These are phyloP conservation scores for Gobionotothen gibberifrons DNA, from an alignment of 2,797 vertebrate species.

Conservation along the genomic window DNA sequence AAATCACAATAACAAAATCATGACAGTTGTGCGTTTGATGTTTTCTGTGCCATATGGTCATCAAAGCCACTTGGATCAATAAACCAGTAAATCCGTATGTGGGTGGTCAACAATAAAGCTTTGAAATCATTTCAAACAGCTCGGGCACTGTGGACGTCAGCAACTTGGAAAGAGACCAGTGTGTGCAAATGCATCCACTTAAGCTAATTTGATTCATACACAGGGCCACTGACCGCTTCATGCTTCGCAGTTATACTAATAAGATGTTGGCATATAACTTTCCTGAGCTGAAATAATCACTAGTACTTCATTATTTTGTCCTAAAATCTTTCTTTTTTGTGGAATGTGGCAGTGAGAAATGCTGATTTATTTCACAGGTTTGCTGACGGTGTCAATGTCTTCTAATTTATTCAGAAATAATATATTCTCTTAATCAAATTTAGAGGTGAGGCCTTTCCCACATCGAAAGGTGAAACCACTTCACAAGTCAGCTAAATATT, in stretches of 20 bases:
- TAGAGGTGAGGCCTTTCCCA: background rate
- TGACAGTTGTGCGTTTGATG: slow-evolving; percentile 42
- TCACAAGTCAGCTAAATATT: slow-evolving; percentile 2
- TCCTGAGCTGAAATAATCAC: background rate
- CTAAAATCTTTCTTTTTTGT: background rate
- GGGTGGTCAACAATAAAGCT: slow-evolving; percentile 49
- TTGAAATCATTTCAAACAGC: slow-evolving; percentile 59
- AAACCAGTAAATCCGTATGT: slow-evolving; percentile 40
- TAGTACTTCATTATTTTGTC: background rate
- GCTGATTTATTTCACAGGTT: background rate
- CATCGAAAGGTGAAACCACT: background rate
- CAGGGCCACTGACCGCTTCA: background rate
- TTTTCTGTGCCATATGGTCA: slow-evolving; percentile 37
- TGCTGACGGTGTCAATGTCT: background rate
- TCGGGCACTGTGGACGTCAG: slow-evolving; percentile 24
- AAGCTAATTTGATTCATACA: slow-evolving; percentile 14
- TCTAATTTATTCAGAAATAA: slow-evolving; percentile 5
- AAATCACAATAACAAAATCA: slow-evolving; percentile 13
- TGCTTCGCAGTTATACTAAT: background rate
- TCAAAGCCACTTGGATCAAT: slow-evolving; percentile 50
- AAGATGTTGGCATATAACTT: background rate
- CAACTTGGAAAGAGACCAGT: slow-evolving; percentile 33
- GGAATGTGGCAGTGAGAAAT: background rate
- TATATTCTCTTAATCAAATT: slow-evolving; percentile 10
- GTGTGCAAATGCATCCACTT: slow-evolving; percentile 10